phyloP scores from a whole-genome alignment of 2,113 vertebrate genomes.

The Pogona vitticeps region DNA sequence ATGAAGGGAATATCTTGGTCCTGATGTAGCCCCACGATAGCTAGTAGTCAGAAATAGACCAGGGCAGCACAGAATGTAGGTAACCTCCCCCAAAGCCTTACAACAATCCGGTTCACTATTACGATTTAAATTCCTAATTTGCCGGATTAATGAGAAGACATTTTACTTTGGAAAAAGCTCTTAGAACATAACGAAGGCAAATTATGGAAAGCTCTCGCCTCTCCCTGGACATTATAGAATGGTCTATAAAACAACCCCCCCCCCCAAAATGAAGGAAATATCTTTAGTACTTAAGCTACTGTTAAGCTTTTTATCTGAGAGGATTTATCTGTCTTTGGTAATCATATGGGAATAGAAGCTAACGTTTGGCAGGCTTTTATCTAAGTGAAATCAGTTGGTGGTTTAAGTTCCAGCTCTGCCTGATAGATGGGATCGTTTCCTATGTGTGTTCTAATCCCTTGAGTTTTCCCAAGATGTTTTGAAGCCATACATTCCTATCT shows the following conservation, averaged over 20 bases:
- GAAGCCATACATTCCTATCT: slow-evolving; percentile 73
- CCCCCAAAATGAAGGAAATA: slow-evolving; percentile 57
- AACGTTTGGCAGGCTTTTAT: slow-evolving; percentile 78
- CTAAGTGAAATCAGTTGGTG: slow-evolving; percentile 85
- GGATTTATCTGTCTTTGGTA: slow-evolving; percentile 76
- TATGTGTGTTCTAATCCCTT: slow-evolving; percentile 77
- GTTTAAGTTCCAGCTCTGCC: slow-evolving; percentile 80
- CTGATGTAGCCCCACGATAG: background rate
- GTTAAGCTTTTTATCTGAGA: slow-evolving; percentile 74
- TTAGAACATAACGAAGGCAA: slow-evolving; percentile 56
- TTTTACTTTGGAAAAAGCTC: slow-evolving; percentile 49
- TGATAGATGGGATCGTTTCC: slow-evolving; percentile 85
- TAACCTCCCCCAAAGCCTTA: background rate
- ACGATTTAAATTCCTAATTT: background rate
- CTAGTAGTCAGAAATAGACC: background rate
- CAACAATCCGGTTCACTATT: background rate
- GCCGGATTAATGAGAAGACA: slow-evolving; percentile 49
- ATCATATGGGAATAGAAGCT: slow-evolving; percentile 84
- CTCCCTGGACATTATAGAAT: slow-evolving; percentile 31
- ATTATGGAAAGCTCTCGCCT: slow-evolving; percentile 38
- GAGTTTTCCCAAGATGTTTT: slow-evolving; percentile 81
- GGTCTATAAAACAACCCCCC: slow-evolving; percentile 52
- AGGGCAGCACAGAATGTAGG: background rate
- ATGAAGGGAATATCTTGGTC: too few relatives aligned
- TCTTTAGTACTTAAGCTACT: slow-evolving; percentile 63